phyloP scores from a whole-genome alignment of 1,140 invertebrate species.

The Helicorthomorpha holstii region DNA sequence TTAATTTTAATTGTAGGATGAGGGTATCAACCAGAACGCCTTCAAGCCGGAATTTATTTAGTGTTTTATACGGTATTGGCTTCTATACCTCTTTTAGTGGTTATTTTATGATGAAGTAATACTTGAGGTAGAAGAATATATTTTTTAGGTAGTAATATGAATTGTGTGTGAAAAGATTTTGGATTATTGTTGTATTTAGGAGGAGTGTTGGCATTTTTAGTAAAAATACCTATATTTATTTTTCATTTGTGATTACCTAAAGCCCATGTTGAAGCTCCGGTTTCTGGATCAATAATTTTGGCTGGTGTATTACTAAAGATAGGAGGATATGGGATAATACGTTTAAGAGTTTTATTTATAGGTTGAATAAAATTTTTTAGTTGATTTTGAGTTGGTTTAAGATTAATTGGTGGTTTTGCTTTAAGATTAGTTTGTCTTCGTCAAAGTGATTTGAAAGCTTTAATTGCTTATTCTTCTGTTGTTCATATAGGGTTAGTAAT shows the following conservation, averaged over 20 bases:
- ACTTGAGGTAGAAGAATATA: too few relatives aligned
- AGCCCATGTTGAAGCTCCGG: conserved; percentile 50
- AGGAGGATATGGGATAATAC: conserved; percentile 42
- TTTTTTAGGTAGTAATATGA: too few relatives aligned
- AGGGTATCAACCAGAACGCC: too few relatives aligned
- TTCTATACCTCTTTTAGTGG: too few relatives aligned
- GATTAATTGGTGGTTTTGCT: conserved; percentile 33
- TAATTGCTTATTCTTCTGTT: conserved; percentile 44
- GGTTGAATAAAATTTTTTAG: conserved; percentile 28
- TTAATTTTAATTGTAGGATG: too few relatives aligned
- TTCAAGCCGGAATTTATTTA: neutral
- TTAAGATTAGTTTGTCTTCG: conserved; percentile 39
- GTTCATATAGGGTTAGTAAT: conserved; percentile 38
- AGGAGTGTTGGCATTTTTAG: conserved; percentile 38
- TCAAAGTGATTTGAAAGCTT: conserved; percentile 38
- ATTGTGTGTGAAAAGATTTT: conserved; percentile 19
- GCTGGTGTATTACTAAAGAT: conserved; percentile 48
- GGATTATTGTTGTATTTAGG: conserved; percentile 33
- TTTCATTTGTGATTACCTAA: conserved; percentile 51
- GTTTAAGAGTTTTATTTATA: conserved; percentile 29
- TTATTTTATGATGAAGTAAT: too few relatives aligned
- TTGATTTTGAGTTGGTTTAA: conserved; percentile 24
- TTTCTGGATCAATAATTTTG: conserved; percentile 49
- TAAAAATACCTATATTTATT: conserved; percentile 49
- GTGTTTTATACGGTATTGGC: neutral